Evolutionary conservation across 2,113 vertebrate genomes (phyloP).

Genomic region (Orycteropus afer): DNA sequence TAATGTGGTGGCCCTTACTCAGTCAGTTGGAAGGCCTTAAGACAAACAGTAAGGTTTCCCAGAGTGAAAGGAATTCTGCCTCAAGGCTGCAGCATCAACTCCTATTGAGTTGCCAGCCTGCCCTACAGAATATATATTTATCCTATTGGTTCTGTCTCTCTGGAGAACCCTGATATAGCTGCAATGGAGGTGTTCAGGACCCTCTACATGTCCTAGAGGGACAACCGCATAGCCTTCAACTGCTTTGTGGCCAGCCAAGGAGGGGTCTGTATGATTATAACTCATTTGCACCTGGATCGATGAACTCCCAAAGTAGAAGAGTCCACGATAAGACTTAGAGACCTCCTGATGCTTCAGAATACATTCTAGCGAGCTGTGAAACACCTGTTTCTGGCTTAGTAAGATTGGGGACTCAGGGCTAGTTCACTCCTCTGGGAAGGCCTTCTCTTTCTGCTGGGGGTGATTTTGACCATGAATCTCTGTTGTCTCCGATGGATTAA

Average conservation of each 20-base stretch:
- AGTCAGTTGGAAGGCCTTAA: no score
- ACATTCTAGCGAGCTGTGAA: neutral
- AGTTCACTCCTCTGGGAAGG: neutral
- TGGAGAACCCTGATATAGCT: no score
- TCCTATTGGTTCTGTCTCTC: no score
- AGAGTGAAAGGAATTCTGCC: no score
- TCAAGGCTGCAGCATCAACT: no score
- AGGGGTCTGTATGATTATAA: neutral
- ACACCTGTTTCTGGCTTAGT: neutral
- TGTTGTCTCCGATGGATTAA: neutral
- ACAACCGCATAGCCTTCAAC: neutral
- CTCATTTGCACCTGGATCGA: neutral
- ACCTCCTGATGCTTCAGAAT: neutral
- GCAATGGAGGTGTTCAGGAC: no score
- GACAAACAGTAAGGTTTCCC: no score
- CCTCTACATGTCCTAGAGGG: no score
- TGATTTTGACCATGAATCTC: neutral
- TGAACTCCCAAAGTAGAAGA: neutral
- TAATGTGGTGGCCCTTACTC: no score
- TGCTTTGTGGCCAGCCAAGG: neutral
- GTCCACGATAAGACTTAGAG: neutral
- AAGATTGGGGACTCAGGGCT: neutral
- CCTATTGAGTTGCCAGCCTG: no score
- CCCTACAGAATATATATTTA: no score
- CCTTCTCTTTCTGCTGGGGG: neutral